These are phyloP conservation scores for Drosophila mercatorum DNA, from an alignment of 2,888 invertebrate species.

Conservation along the genomic window DNA sequence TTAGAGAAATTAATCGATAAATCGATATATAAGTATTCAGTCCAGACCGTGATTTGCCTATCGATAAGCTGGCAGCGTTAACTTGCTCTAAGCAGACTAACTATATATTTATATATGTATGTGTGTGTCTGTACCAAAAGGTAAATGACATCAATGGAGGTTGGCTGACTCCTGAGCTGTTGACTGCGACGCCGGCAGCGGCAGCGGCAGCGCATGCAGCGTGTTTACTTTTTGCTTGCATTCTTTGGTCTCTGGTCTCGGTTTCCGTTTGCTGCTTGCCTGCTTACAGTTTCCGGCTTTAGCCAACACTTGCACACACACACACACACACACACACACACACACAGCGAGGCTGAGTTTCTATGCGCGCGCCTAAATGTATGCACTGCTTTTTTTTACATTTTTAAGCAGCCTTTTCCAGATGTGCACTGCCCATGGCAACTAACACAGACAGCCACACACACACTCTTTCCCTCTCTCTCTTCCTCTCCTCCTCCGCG, in stretches of 20 bases:
- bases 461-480: background rate
- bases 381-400: slow-evolving; percentile 52
- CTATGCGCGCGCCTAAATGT: slow-evolving; percentile 70
- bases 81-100: slow-evolving; percentile 11
- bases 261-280: slow-evolving; percentile 77
- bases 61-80: slow-evolving; percentile 40
- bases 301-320: slow-evolving; percentile 41
- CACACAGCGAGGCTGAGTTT: slow-evolving; percentile 32
- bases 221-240: slow-evolving; percentile 56
- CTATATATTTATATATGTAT: slow-evolving; percentile 7
- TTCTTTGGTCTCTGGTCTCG: slow-evolving; percentile 64
- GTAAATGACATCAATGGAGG: slow-evolving; percentile 79
- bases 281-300: slow-evolving; percentile 77
- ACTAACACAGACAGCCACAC: background rate
- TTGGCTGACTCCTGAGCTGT: slow-evolving; percentile 58
- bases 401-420: slow-evolving; percentile 23
- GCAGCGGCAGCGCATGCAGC: slow-evolving; percentile 29
- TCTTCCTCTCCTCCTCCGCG: slow-evolving; percentile 4
- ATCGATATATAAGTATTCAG: slow-evolving; percentile 1
- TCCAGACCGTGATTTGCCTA: background rate
- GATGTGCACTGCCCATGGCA: slow-evolving; percentile 1
- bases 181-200: slow-evolving; percentile 15
- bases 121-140: slow-evolving; percentile 63
- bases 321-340: background rate
- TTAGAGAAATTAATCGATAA: slow-evolving; percentile 9